A percentile compares a stretch with the other conserved stretches of the same genome.
phyloP scores from a whole-genome alignment of 2,113 vertebrate species.

The Catharus minimus region DNA sequence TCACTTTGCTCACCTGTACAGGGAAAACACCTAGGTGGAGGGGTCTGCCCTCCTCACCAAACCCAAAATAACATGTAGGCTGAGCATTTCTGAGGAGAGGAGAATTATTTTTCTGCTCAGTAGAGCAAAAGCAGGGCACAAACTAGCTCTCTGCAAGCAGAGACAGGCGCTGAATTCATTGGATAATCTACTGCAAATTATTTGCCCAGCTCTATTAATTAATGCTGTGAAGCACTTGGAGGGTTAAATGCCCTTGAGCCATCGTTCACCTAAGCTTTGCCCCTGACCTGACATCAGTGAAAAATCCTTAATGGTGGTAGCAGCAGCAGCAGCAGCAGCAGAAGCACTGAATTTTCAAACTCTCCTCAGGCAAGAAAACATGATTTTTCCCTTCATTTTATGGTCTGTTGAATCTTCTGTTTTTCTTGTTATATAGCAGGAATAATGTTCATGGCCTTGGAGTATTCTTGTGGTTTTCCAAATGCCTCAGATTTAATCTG shows the following conservation, averaged over 20 bases:
- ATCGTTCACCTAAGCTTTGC: slow-evolving; percentile 26
- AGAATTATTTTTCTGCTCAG: slow-evolving; percentile 18
- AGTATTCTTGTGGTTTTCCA: slow-evolving; percentile 56
- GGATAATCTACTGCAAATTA: slow-evolving; percentile 48
- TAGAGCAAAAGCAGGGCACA: slow-evolving; percentile 22
- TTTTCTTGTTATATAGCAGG: slow-evolving; percentile 51
- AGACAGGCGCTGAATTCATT: not conserved
- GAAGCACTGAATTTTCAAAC: slow-evolving; percentile 37
- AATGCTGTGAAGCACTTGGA: slow-evolving; percentile 11
- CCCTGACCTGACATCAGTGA: slow-evolving; percentile 34
- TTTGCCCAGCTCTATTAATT: slow-evolving; percentile 57
- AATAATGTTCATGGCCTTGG: slow-evolving; percentile 34
- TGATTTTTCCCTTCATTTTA: slow-evolving; percentile 63
- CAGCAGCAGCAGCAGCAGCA: slow-evolving; percentile 24
- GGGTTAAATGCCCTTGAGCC: slow-evolving; percentile 56
- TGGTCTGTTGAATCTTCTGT: slow-evolving; percentile 63
- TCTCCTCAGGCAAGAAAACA: slow-evolving; percentile 63
- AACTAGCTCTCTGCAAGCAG: slow-evolving; percentile 18
- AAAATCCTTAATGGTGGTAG: slow-evolving; percentile 35
- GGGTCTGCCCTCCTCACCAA: not conserved
- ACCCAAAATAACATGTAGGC: not conserved
- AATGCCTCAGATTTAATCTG: slow-evolving; percentile 43
- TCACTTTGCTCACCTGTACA: not conserved
- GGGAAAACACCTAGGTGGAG: not conserved
- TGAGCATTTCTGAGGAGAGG: not conserved